Evolutionary conservation across 2,113 vertebrate genomes (phyloP).

Genomic region (Enhydra lutris): DNA sequence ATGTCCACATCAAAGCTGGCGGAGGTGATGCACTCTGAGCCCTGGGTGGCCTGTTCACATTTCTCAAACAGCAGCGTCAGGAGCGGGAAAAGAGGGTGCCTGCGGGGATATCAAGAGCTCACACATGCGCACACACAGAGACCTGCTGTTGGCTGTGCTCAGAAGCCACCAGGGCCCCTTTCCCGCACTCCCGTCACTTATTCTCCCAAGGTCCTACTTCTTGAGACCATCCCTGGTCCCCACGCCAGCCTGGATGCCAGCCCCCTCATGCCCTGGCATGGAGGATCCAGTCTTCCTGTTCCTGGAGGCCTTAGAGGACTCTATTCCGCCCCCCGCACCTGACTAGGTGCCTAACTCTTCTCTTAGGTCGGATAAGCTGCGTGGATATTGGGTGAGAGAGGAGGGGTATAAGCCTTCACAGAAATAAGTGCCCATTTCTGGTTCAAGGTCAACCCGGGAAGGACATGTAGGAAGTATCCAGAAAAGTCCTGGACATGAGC

Average conservation of each 20-base stretch:
- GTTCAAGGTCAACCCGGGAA: neutral
- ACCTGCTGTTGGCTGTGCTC: neutral
- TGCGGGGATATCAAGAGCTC: constrained; percentile 76
- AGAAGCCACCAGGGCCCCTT: neutral
- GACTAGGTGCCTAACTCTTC: neutral
- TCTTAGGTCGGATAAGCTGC: neutral
- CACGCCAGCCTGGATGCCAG: neutral
- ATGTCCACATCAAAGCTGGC: constrained; percentile 99
- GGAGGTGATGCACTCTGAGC: constrained; percentile 98
- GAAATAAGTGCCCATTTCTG: neutral
- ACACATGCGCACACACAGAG: constrained; percentile 50
- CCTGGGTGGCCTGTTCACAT: constrained; percentile 98
- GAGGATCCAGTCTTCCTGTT: neutral
- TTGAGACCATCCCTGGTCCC: neutral
- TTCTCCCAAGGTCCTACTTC: neutral
- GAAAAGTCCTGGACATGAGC: neutral
- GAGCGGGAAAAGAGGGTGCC: constrained; percentile 96
- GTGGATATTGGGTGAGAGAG: neutral
- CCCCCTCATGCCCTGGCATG: neutral
- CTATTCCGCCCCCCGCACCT: neutral
- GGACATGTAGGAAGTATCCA: neutral
- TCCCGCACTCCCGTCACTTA: neutral
- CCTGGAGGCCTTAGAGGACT: neutral
- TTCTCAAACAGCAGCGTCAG: constrained; percentile 98
- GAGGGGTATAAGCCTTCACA: neutral